Percentiles rank a stretch among this genome's conserved stretches.
phyloP scores from a whole-genome alignment of 2,888 invertebrate species.

The Bruchidius siliquastri region DNA sequence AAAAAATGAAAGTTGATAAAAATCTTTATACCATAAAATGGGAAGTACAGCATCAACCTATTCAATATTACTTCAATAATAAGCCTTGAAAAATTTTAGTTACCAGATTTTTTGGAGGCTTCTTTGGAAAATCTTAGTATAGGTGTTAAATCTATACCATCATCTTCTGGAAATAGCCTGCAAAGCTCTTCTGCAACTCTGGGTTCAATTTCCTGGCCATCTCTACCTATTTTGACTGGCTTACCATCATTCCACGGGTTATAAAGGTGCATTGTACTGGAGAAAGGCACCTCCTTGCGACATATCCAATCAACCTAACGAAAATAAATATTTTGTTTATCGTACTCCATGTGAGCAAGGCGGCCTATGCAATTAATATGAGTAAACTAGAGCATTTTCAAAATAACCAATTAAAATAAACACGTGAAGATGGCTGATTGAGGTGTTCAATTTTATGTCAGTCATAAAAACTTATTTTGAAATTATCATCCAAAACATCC shows the following conservation, averaged over 20 bases:
- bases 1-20: neutral
- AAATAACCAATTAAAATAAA: too few relatives aligned
- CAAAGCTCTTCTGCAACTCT: conserved; percentile 92
- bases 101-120: conserved; percentile 57
- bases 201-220: conserved; percentile 97
- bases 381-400: too few relatives aligned
- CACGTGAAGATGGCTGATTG: too few relatives aligned
- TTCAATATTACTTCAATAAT: too few relatives aligned
- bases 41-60: too few relatives aligned
- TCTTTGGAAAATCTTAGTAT: conserved; percentile 82
- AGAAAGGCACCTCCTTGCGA: conserved; percentile 88
- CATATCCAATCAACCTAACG: conserved; percentile 79
- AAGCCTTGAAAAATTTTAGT: conserved; percentile 31
- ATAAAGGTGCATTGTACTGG: conserved; percentile 85
- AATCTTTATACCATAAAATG: too few relatives aligned
- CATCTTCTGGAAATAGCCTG: conserved; percentile 89
- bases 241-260: conserved; percentile 99
- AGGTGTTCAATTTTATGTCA: too few relatives aligned
- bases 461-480: too few relatives aligned
- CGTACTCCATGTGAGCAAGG: too few relatives aligned
- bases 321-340: too few relatives aligned
- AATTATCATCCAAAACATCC: too few relatives aligned
- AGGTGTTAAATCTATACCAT: conserved; percentile 83
- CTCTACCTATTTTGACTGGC: conserved; percentile 97
- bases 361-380: too few relatives aligned